Conservation (phyloP, 2,888 invertebrate genomes). For the Artemia sinica region DNA sequence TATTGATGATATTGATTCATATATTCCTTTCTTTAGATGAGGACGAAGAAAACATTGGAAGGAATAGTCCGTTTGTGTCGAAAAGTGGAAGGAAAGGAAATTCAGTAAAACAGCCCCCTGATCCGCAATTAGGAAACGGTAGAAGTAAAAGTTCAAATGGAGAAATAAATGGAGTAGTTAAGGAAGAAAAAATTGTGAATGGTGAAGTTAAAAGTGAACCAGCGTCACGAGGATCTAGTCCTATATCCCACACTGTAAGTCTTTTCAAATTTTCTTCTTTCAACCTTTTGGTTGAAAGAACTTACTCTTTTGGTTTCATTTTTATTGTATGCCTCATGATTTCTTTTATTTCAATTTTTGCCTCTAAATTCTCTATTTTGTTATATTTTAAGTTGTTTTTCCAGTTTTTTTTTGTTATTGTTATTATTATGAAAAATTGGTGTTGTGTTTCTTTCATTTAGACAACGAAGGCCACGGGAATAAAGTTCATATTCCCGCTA, state of each 20-base stretch:
- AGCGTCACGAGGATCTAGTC: constrained; percentile 13
- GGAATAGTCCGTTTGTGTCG: constrained; percentile 16
- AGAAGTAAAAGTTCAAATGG: constrained; percentile 19
- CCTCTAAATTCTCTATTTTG: too few relatives aligned
- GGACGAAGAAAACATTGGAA: constrained; percentile 21
- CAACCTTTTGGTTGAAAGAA: too few relatives aligned
- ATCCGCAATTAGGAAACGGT: constrained; percentile 8
- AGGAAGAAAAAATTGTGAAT: constrained; percentile 23
- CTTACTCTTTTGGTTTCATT: too few relatives aligned
- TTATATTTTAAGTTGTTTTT: too few relatives aligned
- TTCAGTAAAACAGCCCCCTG: constrained; percentile 21
- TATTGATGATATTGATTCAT: too few relatives aligned
- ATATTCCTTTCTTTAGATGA: constrained; percentile 20
- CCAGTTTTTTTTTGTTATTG: too few relatives aligned
- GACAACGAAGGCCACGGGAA: constrained; percentile 15
- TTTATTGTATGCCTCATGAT: too few relatives aligned
- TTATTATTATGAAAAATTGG: too few relatives aligned
- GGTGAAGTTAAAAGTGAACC: constrained; percentile 23
- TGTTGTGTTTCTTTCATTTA: constrained; percentile 3
- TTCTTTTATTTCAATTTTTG: too few relatives aligned
- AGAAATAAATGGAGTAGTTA: constrained; percentile 24
- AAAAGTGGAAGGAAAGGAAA: constrained; percentile 20
- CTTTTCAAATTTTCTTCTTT: background rate
- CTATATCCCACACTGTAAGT: background rate
- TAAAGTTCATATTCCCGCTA: background rate